Percentiles rank a stretch among this genome's conserved stretches.
Evolutionary conservation across 2,888 invertebrate genomes (phyloP).

Genomic region (Xanthorhoe designata): DNA sequence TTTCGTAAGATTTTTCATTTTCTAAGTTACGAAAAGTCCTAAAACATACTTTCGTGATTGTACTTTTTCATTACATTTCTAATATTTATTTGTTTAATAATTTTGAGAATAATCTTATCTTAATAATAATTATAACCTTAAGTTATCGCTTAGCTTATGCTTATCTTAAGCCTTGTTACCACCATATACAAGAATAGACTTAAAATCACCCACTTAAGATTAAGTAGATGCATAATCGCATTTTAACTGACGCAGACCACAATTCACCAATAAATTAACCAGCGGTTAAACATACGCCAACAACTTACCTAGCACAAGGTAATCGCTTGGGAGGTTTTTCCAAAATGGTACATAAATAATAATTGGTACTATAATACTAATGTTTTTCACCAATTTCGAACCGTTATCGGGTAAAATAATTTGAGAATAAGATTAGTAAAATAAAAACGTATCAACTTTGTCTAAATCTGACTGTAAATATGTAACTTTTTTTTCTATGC

Average conservation of each 20-base stretch:
- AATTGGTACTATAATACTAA: no score
- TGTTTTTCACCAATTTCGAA: no score
- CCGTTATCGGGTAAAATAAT: no score
- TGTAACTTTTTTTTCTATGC: no score
- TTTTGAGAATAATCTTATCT: neutral
- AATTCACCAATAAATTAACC: neutral
- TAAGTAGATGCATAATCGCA: slow-evolving; percentile 14
- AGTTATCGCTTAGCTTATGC: slow-evolving; percentile 3
- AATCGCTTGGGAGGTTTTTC: neutral
- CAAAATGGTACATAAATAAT: no score
- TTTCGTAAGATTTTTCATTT: no score
- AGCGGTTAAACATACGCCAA: neutral
- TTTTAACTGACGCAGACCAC: slow-evolving; percentile 5
- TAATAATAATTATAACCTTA: neutral
- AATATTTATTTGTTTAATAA: neutral
- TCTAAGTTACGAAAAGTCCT: no score
- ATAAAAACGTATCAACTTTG: no score
- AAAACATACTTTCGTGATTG: no score
- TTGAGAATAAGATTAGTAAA: no score
- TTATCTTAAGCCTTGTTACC: neutral
- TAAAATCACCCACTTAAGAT: slow-evolving; percentile 9
- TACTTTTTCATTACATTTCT: no score
- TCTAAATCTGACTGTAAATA: no score
- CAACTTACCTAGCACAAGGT: neutral
- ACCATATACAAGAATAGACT: slow-evolving; percentile 17